Conservation (phyloP, 2,797 vertebrate genomes). For the Gambelia wislizenii region DNA sequence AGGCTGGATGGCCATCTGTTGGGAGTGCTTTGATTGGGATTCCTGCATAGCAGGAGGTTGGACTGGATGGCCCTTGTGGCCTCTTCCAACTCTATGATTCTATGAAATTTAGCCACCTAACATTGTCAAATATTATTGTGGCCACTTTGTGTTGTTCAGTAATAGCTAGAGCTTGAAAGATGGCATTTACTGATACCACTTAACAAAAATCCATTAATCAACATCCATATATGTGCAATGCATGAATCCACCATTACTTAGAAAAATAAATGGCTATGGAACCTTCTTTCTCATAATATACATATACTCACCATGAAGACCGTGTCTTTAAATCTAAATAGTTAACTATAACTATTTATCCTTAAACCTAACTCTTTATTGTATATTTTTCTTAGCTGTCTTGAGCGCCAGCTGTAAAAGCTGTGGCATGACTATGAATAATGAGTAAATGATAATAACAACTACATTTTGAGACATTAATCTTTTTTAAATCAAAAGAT, state of each 20-base stretch:
- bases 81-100: no score
- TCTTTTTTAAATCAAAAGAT: slow-evolving; percentile 8
- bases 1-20: no score
- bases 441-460: background rate
- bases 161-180: slow-evolving; percentile 52
- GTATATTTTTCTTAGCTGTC: background rate
- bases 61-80: no score
- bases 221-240: background rate
- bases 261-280: slow-evolving; percentile 37
- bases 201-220: slow-evolving; percentile 29
- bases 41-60: no score
- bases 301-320: background rate
- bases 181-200: slow-evolving; percentile 27
- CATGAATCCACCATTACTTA: slow-evolving; percentile 34
- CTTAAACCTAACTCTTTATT: background rate
- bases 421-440: background rate
- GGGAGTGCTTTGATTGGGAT: no score
- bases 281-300: no score
- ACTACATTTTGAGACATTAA: background rate
- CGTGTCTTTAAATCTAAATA: background rate
- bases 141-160: slow-evolving; percentile 34
- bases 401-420: background rate
- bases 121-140: slow-evolving; percentile 35
- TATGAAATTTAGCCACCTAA: slow-evolving; percentile 34
- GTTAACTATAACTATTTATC: background rate